phyloP scores from a whole-genome alignment of 2,797 vertebrate species.

The Prionace glauca region DNA sequence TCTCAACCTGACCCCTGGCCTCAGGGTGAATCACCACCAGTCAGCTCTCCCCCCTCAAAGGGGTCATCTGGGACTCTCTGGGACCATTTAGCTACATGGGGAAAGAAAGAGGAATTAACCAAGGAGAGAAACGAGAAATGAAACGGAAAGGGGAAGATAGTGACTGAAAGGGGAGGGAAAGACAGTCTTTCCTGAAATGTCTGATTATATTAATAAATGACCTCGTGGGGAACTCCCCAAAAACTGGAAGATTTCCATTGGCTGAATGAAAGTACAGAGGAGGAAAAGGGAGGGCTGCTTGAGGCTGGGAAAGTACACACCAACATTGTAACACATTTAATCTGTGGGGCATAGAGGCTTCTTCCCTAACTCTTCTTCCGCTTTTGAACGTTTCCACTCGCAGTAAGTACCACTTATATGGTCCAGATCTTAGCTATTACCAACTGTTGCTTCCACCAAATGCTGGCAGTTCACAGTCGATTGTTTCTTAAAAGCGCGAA shows the following conservation, averaged over 20 bases:
- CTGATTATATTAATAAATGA: neutral
- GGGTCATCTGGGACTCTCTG: too few species aligned
- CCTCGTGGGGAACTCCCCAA: neutral
- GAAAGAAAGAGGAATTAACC: neutral
- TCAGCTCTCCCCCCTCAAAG: too few species aligned
- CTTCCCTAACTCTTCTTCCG: neutral
- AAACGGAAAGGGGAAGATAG: neutral
- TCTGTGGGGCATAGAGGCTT: neutral
- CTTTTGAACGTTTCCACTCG: neutral
- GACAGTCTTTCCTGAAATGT: neutral
- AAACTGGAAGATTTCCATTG: neutral
- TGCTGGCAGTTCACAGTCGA: neutral
- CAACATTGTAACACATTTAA: too few species aligned
- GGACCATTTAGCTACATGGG: too few species aligned
- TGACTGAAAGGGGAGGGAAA: neutral
- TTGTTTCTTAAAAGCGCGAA: neutral
- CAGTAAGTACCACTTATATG: neutral
- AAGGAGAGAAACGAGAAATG: neutral
- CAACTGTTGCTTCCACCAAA: neutral
- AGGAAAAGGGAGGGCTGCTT: neutral
- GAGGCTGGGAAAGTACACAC: neutral
- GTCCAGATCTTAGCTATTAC: neutral
- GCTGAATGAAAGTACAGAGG: neutral
- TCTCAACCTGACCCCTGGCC: too few species aligned
- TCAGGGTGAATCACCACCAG: too few species aligned